Percentiles rank a stretch among this genome's conserved stretches.
Evolutionary conservation across 2,888 invertebrate species (phyloP).

Genomic region (Clusia tigrina): DNA sequence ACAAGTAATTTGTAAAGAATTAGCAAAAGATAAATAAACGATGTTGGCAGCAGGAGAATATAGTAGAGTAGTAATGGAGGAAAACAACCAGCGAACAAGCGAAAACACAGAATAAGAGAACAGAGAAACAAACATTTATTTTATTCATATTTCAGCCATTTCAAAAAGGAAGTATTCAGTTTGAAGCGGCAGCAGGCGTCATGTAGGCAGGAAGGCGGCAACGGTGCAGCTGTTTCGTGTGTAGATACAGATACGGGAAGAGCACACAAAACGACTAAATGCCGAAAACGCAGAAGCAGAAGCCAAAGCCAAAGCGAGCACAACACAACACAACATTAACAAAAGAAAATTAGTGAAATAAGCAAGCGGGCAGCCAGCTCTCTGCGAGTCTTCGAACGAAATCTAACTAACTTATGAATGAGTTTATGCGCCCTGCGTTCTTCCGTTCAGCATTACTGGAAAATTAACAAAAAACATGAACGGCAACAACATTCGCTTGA

Average conservation of each 20-base stretch:
- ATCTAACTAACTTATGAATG: slow-evolving; percentile 31
- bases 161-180: neutral
- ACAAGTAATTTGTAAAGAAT: slow-evolving; percentile 39
- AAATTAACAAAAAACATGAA: neutral
- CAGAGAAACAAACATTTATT: neutral
- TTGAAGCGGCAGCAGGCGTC: neutral
- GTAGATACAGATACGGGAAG: neutral
- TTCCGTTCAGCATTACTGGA: slow-evolving; percentile 15
- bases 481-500: neutral
- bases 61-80: too few relatives aligned
- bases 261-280: slow-evolving; percentile 6
- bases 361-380: neutral
- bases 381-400: neutral
- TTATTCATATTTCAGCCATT: neutral
- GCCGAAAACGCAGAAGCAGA: neutral
- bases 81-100: slow-evolving; percentile 20
- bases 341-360: neutral
- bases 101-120: slow-evolving; percentile 12
- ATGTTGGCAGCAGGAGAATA: neutral
- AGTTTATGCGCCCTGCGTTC: slow-evolving; percentile 16
- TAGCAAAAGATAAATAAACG: slow-evolving; percentile 32
- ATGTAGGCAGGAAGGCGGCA: neutral
- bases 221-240: slow-evolving; percentile 6
- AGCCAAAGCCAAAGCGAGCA: slow-evolving; percentile 13
- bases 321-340: too few relatives aligned